Evolutionary conservation across 2,113 vertebrate genomes (phyloP), one percentile per base, ranked within the genome.

Genomic region (Eolophus roseicapilla): DNA sequence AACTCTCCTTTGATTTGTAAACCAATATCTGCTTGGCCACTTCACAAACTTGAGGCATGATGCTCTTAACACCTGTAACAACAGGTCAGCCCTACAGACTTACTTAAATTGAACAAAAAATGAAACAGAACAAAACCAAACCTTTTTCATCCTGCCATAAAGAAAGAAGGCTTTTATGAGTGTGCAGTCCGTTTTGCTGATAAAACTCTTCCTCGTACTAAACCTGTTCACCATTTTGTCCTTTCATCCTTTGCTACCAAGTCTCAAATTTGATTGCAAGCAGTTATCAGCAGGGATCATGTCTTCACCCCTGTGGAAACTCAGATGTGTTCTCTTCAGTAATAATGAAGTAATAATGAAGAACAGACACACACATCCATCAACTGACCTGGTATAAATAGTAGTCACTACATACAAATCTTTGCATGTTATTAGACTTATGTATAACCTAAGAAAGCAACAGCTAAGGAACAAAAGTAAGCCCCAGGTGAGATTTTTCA

Each of bases 341-440:
- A 82, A 63, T 57, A 59, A 75, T 74, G 93, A 85, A 55, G 52
- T 88, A 91, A 89, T 79, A 88, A 86, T 14, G 39, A 64, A 93
- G 78, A 91, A 15, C 49, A 87, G 60, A 84, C 64, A 86, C 35
- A 41, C 55, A 77, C 62, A 80, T 93, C 74, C 70, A 82, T 85
- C 82, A 95, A 33, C 67, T 70, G 91, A 88, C 33, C 78, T 76
- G 63, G 27, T 55, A 46, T n/a, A 89, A 75, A 50, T 3, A 89
- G 55, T 17, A 95, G 75, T 41, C 65, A 69, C 52, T 64, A 39
- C 35, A 69, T 47, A 57, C 27, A 68, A 87, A 82, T 60, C 52
- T 87, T 87, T 65, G 50, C 39, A 24, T 91, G 33, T 76, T 83
- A 60, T 90, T 85, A 59, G 33, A 65, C 39, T 82, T 68, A 39